Conservation (phyloP, 2,888 invertebrate genomes). For the Sarcophaga rosellei region DNA sequence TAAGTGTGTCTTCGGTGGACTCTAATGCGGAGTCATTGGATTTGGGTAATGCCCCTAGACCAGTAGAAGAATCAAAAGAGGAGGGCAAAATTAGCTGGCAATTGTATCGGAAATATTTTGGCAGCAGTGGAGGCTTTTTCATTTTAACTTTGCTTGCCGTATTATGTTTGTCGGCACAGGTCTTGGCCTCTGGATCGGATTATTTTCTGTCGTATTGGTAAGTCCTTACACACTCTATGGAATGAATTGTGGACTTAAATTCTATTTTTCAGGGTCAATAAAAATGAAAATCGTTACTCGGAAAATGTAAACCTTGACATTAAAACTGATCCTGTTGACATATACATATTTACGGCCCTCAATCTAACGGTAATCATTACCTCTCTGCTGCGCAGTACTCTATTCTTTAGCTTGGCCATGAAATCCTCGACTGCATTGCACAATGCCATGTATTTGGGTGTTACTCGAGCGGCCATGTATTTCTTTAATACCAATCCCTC, state of each 20-base stretch:
- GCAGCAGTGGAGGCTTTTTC: slow-evolving; percentile 86
- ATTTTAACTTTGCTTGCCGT: slow-evolving; percentile 84
- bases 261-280: slow-evolving; percentile 74
- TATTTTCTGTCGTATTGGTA: slow-evolving; percentile 90
- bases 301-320: slow-evolving; percentile 1
- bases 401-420: slow-evolving; percentile 85
- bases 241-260: neutral
- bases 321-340: slow-evolving; percentile 75
- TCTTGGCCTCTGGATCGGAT: slow-evolving; percentile 88
- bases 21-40: slow-evolving; percentile 82
- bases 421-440: slow-evolving; percentile 90
- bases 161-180: slow-evolving; percentile 86
- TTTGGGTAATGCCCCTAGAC: slow-evolving; percentile 80
- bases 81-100: slow-evolving; percentile 85
- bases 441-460: slow-evolving; percentile 90
- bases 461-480: slow-evolving; percentile 90
- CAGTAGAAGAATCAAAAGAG: slow-evolving; percentile 83
- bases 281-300: slow-evolving; percentile 71
- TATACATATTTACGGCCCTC: slow-evolving; percentile 82
- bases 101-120: slow-evolving; percentile 87
- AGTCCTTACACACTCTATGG: slow-evolving; percentile 44
- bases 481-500: slow-evolving; percentile 95
- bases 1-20: slow-evolving; percentile 79
- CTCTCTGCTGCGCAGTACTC: slow-evolving; percentile 78
- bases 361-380: slow-evolving; percentile 80